phyloP scores from a whole-genome alignment of 2,888 invertebrate species.

The Crepidodera aurea region DNA sequence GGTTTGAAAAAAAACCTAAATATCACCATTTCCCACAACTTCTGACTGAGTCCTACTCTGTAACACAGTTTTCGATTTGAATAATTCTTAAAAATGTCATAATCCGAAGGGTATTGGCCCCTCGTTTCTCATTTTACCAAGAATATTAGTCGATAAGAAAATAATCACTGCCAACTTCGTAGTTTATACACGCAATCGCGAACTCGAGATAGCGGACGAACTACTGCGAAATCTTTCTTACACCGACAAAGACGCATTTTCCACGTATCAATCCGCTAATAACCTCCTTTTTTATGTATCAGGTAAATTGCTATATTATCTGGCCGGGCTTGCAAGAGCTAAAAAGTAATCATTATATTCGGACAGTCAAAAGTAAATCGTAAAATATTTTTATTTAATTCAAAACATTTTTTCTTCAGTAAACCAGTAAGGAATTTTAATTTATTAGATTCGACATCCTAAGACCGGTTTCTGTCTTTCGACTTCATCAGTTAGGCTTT shows the following conservation, averaged over 20 bases:
- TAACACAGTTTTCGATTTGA: too few species aligned
- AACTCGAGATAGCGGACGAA: conserved; percentile 1
- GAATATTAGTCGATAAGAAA: conserved; percentile 5
- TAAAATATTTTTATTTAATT: neutral
- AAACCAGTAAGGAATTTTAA: too few species aligned
- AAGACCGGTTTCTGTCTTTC: too few species aligned
- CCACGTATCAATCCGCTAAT: conserved; percentile 18
- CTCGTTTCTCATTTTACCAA: conserved; percentile 1
- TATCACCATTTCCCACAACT: too few species aligned
- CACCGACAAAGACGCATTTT: conserved; percentile 30
- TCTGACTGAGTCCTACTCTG: too few species aligned
- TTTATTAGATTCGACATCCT: too few species aligned
- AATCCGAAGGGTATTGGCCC: neutral
- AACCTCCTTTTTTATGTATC: conserved; percentile 10
- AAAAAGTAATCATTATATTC: neutral
- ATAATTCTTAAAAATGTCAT: too few species aligned
- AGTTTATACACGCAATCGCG: conserved; percentile 15
- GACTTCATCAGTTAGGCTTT: too few species aligned
- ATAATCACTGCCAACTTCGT: neutral
- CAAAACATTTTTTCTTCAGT: too few species aligned
- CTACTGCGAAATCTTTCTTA: conserved; percentile 16
- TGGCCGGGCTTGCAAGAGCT: neutral
- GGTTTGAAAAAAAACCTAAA: too few species aligned
- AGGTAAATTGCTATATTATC: neutral
- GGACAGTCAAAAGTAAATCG: too few species aligned